Conservation (phyloP, 2,888 invertebrate species). For the Drosophila suboccidentalis region DNA sequence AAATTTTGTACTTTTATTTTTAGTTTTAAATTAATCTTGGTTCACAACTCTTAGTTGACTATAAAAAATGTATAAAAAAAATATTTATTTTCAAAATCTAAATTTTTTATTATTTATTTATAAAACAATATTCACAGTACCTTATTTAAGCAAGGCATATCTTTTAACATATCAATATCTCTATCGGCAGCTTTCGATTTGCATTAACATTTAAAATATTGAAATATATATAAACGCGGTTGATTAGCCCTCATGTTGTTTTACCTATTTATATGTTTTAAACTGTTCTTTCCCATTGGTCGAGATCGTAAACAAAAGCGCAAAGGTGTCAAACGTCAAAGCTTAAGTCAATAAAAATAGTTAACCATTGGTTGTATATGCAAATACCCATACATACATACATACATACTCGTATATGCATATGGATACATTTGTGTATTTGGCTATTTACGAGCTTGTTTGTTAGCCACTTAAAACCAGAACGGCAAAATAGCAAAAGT, state of each 20-base stretch:
- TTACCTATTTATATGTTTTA: conserved; percentile 35
- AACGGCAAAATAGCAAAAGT: conserved; percentile 66
- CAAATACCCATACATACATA: conserved; percentile 26
- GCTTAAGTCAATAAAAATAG: conserved; percentile 79
- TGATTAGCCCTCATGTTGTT: conserved; percentile 30
- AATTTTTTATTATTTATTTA: too few species aligned
- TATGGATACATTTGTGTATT: conserved; percentile 39
- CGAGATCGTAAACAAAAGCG: conserved; percentile 71
- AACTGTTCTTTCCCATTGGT: conserved; percentile 31
- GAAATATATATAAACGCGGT: not conserved
- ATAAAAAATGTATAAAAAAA: too few species aligned
- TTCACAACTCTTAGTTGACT: too few species aligned
- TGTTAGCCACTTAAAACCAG: conserved; percentile 76
- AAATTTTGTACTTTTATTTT: too few species aligned
- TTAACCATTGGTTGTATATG: conserved; percentile 44
- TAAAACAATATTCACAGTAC: too few species aligned
- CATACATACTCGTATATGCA: conserved; percentile 6
- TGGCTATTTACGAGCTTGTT: conserved; percentile 74
- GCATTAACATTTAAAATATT: not conserved
- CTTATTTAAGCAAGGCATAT: too few species aligned
- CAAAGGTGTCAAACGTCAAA: conserved; percentile 78
- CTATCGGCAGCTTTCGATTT: not conserved
- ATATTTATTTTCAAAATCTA: too few species aligned
- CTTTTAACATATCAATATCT: not conserved
- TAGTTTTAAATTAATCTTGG: too few species aligned